Base-by-base conservation (phyloP, 2,888 invertebrate genomes). In the Tetragonula carbonaria region DNA sequence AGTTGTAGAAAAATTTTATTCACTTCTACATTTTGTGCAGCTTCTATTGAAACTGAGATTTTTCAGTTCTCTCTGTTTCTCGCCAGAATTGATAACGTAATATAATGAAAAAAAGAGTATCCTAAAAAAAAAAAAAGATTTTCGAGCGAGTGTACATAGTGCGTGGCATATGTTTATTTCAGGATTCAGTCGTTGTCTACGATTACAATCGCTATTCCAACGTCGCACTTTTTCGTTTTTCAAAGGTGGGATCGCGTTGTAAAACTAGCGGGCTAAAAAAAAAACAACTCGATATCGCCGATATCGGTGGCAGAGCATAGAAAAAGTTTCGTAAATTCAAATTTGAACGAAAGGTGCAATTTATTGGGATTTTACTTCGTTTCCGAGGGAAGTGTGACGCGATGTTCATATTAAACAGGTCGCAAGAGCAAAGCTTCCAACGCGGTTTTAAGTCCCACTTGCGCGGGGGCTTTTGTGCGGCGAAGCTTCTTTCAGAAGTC, bases 171-270 rank as follows among this genome's bases (percentile, higher is more conserved):
- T 50, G 23, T 62, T n/a, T 65, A 38, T 83, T 38, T 38, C 38
- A 38, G 38, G 55, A 65, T 50, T 70, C 53, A 33, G 51, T 8
- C 33, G 38, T 50, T 38, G 67, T 84, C 77, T 51, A 72, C 55
- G 57, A 38, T 23, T 63, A 62, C 38, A 8, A n/a, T n/a, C 23
- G 50, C 53, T 51, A n/a, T 71, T 82, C 16, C 28, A 21, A 45
- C 28, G 53, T 28, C 11, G 14, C 16, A 50, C 51, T 80, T 62
- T 65, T 70, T 28, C 23, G 6, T 11, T 13, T 11, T 13, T 63
- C 33, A 23, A 14, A 23, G 5, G 5, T 21, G 28, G 55, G 6
- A 45, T 21, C 33, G 13, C 13, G 33, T 11, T 11, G 51, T 16
- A 38, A 55, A 28, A 45, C 45, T 51, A 14, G 45, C 4, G 21